A percentile compares a stretch with the other conserved stretches of the same genome.
phyloP scores from a whole-genome alignment of 2,797 vertebrate species.

The Meriones psammophilus region DNA sequence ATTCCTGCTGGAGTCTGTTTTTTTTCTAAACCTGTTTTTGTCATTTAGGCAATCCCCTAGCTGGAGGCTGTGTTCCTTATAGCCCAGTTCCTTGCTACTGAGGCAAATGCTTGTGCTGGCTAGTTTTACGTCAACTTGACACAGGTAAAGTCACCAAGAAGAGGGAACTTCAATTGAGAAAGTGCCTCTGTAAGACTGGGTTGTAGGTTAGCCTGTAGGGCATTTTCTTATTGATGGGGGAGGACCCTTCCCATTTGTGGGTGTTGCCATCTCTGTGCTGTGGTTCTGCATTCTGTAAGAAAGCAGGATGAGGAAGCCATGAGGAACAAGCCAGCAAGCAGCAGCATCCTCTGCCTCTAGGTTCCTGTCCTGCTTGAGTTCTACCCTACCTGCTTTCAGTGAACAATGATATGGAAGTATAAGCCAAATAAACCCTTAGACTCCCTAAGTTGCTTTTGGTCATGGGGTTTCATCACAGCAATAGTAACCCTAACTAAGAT shows the following conservation, averaged over 20 bases:
- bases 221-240: not conserved
- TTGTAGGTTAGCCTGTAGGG: not conserved
- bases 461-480: not conserved
- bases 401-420: not conserved
- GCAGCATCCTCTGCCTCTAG: not conserved
- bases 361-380: not conserved
- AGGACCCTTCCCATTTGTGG: not conserved
- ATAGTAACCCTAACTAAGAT: not conserved
- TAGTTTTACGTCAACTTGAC: not conserved
- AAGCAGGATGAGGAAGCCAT: not conserved
- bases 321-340: not conserved
- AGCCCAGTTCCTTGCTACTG: not conserved
- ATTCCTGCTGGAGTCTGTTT: fast-evolving
- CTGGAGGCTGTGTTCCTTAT: not conserved
- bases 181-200: not conserved
- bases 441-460: not conserved
- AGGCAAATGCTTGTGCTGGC: not conserved
- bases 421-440: not conserved
- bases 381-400: not conserved
- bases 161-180: not conserved
- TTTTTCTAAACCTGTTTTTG: not conserved
- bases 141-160: not conserved
- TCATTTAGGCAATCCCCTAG: not conserved
- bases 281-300: not conserved
- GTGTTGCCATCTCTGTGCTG: not conserved